Base-by-base conservation (phyloP, 1,140 invertebrate genomes). In the Drosophila parvula region DNA sequence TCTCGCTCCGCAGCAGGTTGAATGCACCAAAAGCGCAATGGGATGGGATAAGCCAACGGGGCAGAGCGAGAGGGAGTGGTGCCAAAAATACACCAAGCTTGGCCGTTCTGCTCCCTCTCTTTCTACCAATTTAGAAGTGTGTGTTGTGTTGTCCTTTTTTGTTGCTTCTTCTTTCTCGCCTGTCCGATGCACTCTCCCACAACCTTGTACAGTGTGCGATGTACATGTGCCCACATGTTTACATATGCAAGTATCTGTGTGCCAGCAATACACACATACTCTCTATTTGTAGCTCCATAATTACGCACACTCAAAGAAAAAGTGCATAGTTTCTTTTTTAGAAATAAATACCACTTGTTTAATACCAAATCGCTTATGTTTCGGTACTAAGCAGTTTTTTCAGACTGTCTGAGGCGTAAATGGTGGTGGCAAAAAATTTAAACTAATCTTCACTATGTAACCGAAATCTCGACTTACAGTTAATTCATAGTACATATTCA, bases 1-100 rank as follows among this genome's bases (percentile, higher is more conserved):
- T 77, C 71, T 74, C 60, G n/a, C 22, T 56, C 53, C 22, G 41
- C 59, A 56, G 18, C 64, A 79, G 74, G 79, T 86, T 79, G 70
- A 86, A 86, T 82, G 82, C 63, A 80, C 82, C 68, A 74, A 58
- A 58, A 28, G 22, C 63, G 22, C 44, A 78, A 59, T 70, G 57
- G 43, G 38, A 44, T 22, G 48, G 38, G 18, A 76, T 56, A 64
- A 40, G 28, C 40, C 36, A 68, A 30, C 11, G 11, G 6, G 38
- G 9, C 32, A 18, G 36, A 69, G 43, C 38, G 38, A 41, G 70
- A 63, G 48, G 36, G 51, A 63, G 38, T 28, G 43, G 69, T 61
- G 47, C 62, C 51, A 74, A 75, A 74, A 58, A 75, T 64, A 65
- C 53, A 63, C 51, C 8, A 73, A 47, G 50, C 50, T 43, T 43